Evolutionary conservation across 2,113 vertebrate genomes (phyloP), one percentile per base, ranked within the genome.

Genomic region (Cebidichthys violaceus): DNA sequence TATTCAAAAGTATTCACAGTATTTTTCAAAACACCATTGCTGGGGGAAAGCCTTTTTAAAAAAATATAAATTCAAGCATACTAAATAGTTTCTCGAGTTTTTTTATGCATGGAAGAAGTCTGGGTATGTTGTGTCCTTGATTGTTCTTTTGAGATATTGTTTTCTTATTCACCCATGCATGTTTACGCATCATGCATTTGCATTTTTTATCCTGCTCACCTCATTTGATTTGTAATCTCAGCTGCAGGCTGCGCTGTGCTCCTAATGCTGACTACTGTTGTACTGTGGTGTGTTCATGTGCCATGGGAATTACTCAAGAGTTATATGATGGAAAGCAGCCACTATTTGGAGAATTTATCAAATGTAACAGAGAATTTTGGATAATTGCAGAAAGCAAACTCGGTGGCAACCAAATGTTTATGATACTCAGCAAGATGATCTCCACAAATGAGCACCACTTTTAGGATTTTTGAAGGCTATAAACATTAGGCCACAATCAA

Each of bases 181-280:
- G 39, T 60, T 75, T 52, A 47, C 35, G 43, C 35, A 67, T 77
- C 47, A 71, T 13, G 39, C 27, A 71, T 77, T 61, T 72, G 37
- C 9, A 68, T 70, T 68, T 75, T 79, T 79, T 59, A 81, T 67
- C 7, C 31, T 24, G 33, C 75, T 45, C 3, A 35, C 72, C 64
- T 37, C 54, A 79, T 79, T 82, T 66, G 60, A 76, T 72, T 70
- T 82, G 55, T 79, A 81, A 77, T 35, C 50, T 84, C 59, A 62
- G 70, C 69, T 61, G 55, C 60, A 83, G 77, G 79, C 84, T 68
- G 41, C 64, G 70, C 57, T 75, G 65, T 55, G 73, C 62, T 71
- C 47, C 24, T 57, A 65, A 33, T 73, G 47, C 59, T n/a, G 68
- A 74, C 67, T 70, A 13, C 67, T 79, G 80, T 57, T 72, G 69